Conservation (phyloP, 2,797 vertebrate genomes). For the Sebastes nivosus region DNA sequence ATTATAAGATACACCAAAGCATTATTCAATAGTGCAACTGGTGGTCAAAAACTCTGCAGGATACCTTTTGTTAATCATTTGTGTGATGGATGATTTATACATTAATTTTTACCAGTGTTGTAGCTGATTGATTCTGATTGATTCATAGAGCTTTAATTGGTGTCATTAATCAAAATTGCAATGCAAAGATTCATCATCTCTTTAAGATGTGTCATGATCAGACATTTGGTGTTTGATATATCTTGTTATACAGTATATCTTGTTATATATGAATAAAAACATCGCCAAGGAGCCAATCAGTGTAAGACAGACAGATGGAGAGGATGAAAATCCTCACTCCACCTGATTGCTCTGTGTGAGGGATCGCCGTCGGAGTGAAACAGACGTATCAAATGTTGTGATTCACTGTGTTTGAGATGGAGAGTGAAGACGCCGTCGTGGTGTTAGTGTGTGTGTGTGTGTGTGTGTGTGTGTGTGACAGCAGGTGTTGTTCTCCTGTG, state of each 20-base stretch:
- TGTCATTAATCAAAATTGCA: neutral
- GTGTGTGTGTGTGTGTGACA: slow-evolving; percentile 44
- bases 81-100: neutral
- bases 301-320: slow-evolving; percentile 37
- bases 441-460: neutral
- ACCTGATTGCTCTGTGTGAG: slow-evolving; percentile 25
- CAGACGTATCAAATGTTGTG: slow-evolving; percentile 24
- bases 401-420: slow-evolving; percentile 44
- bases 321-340: neutral
- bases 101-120: neutral
- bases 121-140: neutral
- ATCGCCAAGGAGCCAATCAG: neutral
- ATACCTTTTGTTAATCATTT: slow-evolving; percentile 12
- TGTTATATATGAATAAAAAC: neutral
- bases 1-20: neutral
- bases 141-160: neutral
- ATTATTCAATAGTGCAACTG: neutral
- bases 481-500: slow-evolving; percentile 64
- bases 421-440: slow-evolving; percentile 33
- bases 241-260: neutral
- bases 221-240: neutral
- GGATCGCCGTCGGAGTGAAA: slow-evolving; percentile 7
- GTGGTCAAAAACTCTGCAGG: neutral
- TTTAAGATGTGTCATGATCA: neutral
- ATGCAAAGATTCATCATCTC: neutral